phyloP scores from a whole-genome alignment of 2,113 vertebrate genomes.

The Turnix velox region DNA sequence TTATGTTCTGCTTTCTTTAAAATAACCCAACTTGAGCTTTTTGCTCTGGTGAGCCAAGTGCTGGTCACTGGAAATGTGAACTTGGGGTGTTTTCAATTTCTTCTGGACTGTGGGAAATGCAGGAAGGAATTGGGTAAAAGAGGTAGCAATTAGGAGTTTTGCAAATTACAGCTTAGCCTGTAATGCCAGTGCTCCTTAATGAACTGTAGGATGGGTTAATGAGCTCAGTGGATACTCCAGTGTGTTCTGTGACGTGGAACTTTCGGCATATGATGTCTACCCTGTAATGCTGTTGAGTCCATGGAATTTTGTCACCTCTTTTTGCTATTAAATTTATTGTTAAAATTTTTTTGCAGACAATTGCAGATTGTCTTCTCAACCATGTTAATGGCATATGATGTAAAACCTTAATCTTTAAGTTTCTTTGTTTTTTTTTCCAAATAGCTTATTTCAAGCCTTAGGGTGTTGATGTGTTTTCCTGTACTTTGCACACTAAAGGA shows the following conservation, averaged over 20 bases:
- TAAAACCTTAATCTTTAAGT: neutral
- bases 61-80: conserved; percentile 29
- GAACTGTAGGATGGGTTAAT: neutral
- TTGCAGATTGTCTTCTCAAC: neutral
- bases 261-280: neutral
- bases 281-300: neutral
- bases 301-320: neutral
- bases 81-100: neutral
- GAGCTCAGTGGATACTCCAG: neutral
- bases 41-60: neutral
- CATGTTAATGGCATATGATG: neutral
- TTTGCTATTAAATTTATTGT: neutral
- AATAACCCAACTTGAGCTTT: conserved; percentile 53
- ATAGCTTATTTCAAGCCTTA: neutral
- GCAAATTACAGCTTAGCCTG: neutral
- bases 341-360: neutral
- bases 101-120: conserved; percentile 1
- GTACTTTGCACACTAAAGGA: neutral
- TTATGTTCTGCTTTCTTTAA: conserved; percentile 54
- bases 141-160: neutral
- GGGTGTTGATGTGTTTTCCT: neutral
- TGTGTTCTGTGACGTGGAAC: neutral
- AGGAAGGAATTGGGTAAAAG: neutral
- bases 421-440: neutral
- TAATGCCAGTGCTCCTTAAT: neutral